Percentiles rank a stretch among this genome's conserved stretches.
phyloP scores from a whole-genome alignment of 2,888 invertebrate genomes.

The Trichogramma evanescens region DNA sequence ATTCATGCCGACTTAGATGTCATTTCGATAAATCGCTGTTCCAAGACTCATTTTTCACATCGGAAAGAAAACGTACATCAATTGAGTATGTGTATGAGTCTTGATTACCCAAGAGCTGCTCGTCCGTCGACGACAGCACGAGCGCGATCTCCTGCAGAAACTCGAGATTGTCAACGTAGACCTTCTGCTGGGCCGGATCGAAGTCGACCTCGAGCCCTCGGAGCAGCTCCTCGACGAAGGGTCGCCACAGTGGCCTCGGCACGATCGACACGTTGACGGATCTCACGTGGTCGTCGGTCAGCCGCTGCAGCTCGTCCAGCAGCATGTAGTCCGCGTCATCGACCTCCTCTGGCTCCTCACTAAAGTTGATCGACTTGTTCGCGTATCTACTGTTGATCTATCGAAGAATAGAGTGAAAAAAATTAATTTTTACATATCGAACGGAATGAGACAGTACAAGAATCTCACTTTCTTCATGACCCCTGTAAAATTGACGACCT shows the following conservation, averaged over 20 bases:
- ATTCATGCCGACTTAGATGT: no score
- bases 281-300: slow-evolving; percentile 55
- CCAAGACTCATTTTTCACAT: no score
- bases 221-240: slow-evolving; percentile 60
- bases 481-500: no score
- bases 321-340: slow-evolving; percentile 48
- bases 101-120: slow-evolving; percentile 35
- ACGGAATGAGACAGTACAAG: no score
- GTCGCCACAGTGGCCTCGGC: slow-evolving; percentile 57
- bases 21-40: no score
- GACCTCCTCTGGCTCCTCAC: slow-evolving; percentile 25
- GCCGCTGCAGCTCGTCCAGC: slow-evolving; percentile 56
- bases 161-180: slow-evolving; percentile 59
- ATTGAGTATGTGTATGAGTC: not conserved
- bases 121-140: slow-evolving; percentile 46
- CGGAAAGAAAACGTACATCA: not conserved
- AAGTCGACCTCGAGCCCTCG: slow-evolving; percentile 50
- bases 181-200: slow-evolving; percentile 43
- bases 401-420: not conserved
- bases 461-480: no score
- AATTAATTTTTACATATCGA: no score
- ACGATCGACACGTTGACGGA: slow-evolving; percentile 47
- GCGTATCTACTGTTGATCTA: slow-evolving; percentile 19
- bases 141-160: slow-evolving; percentile 59
- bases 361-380: slow-evolving; percentile 17